Conservation (phyloP, 2,113 vertebrate species). For the Ploceus nigricollis region DNA sequence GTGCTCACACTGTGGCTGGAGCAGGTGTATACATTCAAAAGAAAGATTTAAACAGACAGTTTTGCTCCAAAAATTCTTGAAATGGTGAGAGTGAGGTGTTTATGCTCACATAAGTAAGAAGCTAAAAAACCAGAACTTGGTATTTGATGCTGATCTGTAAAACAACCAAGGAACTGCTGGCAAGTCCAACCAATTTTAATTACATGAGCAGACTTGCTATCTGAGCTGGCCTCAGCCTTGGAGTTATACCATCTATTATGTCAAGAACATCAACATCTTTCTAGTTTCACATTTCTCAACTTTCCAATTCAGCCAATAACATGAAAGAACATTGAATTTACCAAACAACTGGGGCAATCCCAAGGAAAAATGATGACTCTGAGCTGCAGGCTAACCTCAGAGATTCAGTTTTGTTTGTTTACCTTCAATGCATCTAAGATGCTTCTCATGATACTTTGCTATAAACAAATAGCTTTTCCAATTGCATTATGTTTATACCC, state of each 20-base stretch:
- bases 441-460: neutral
- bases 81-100: neutral
- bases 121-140: neutral
- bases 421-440: neutral
- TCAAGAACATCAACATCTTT: neutral
- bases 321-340: conserved; percentile 46
- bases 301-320: conserved; percentile 4
- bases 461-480: conserved; percentile 19
- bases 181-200: neutral
- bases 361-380: neutral
- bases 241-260: neutral
- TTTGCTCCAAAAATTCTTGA: neutral
- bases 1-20: neutral
- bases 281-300: conserved; percentile 37
- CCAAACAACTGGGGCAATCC: conserved; percentile 22
- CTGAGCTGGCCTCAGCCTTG: neutral
- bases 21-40: neutral
- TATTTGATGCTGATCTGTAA: neutral
- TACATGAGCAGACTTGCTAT: neutral
- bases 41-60: neutral
- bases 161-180: neutral
- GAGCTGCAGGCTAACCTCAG: neutral
- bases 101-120: neutral
- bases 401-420: conserved; percentile 7
- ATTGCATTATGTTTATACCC: neutral